Evolutionary conservation across 2,113 vertebrate genomes (phyloP), one percentile per base, ranked within the genome.

Genomic region (Ceyx margarethae): DNA sequence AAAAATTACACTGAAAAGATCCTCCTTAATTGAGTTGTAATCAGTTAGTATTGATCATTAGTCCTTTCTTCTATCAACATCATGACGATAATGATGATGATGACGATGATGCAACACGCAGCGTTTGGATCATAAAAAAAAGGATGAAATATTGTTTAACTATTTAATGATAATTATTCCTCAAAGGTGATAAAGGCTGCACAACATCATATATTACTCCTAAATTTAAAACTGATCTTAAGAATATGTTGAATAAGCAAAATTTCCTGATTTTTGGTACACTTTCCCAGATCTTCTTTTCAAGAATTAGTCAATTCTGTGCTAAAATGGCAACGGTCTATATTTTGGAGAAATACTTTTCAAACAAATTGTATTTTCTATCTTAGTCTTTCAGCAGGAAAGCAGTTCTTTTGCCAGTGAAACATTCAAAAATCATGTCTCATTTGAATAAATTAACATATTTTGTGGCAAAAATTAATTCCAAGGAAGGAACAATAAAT

Each of bases 381-480:
- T 86, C 60, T 96, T 95, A 79, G 61, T 68, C 86, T 95, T 96
- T 86, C 81, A 82, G 61, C 69, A 90, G 81, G 84, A 96, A 93
- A 93, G 83, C 82, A 80, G 83, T 87, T 95, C 87, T 97, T 95
- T 97, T 91, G 75, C 90, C 80, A 95, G 84, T 96, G 96, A 81
- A 85, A 96, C 94, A 95, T 96, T 95, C 89, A 86, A 87, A 94
- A 97, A 96, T 94, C 84, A 96, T 95, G 83, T 92, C 86, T 97
- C 73, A 97, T 97, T 97, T 97, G 94, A 97, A 98, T 97, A 97
- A 95, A 98, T 98, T 98, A 96, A 93, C 97, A 97, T 97, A 97
- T 90, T 95, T 96, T 96, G 80, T 94, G 45, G 93, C 72, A 96
- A 97, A 97, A 97, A 96, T 97, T 97, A 97, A 97, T 97, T 97